Percentiles rank a stretch among this genome's conserved stretches.
These are phyloP conservation scores for Delphinapterus leucas DNA, from an alignment of 2,113 vertebrate genomes.

Conservation along the genomic window DNA sequence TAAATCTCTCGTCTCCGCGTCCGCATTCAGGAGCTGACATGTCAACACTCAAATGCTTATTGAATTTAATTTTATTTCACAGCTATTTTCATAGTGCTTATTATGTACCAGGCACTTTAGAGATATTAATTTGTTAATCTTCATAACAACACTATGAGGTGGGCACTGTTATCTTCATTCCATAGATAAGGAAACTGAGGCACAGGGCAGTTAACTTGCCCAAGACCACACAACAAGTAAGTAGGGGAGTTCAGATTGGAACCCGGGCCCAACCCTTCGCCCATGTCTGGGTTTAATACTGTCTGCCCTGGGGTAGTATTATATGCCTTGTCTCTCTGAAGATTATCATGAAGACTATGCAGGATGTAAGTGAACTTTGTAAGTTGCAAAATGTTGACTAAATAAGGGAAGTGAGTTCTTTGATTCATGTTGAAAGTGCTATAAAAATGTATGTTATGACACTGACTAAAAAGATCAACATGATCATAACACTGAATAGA, in stretches of 20 bases:
- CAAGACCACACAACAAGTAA: neutral
- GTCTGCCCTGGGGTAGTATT: neutral
- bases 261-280: neutral
- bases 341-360: neutral
- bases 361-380: neutral
- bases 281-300: neutral
- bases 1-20: neutral
- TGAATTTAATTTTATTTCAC: slow-evolving; percentile 32
- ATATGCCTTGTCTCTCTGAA: neutral
- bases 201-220: neutral
- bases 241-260: neutral
- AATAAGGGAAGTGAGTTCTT: neutral
- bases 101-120: neutral
- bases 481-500: neutral
- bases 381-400: neutral
- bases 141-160: neutral
- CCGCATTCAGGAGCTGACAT: neutral
- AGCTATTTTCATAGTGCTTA: neutral
- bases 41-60: neutral
- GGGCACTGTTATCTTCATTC: neutral
- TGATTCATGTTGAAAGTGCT: neutral
- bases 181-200: neutral
- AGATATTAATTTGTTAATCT: slow-evolving; percentile 5
- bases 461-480: neutral
- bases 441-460: neutral